These are phyloP conservation scores for Agonopterix heracliana DNA, from an alignment of 2,888 invertebrate genomes.

Conservation along the genomic window DNA sequence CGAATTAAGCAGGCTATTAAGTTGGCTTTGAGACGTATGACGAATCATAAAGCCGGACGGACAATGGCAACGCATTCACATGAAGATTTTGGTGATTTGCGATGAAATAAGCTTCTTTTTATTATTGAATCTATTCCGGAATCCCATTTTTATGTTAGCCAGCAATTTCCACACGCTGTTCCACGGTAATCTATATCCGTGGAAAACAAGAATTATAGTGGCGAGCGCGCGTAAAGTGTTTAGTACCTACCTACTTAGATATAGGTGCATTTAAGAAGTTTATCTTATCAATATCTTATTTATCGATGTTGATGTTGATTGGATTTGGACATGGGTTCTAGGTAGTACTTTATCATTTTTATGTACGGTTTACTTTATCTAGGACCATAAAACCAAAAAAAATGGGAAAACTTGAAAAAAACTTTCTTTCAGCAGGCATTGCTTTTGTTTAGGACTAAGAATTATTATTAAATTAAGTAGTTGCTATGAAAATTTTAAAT, in stretches of 20 bases:
- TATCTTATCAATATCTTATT: too few species aligned
- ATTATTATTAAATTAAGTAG: too few species aligned
- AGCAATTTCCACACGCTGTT: neutral
- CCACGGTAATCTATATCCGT: neutral
- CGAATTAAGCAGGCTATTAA: conserved; percentile 74
- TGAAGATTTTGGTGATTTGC: conserved; percentile 43
- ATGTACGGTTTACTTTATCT: too few species aligned
- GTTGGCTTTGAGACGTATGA: conserved; percentile 66
- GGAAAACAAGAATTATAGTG: neutral
- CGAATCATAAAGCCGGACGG: conserved; percentile 58
- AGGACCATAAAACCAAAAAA: too few species aligned
- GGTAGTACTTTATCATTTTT: too few species aligned
- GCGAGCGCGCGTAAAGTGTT: neutral
- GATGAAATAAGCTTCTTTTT: conserved; percentile 34
- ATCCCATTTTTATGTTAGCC: neutral
- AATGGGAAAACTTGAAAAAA: too few species aligned
- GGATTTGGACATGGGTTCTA: too few species aligned
- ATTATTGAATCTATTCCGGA: conserved; percentile 1
- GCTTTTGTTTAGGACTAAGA: too few species aligned
- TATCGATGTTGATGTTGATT: too few species aligned
- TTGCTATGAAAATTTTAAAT: too few species aligned
- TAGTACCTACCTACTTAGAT: neutral
- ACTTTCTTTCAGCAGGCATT: too few species aligned
- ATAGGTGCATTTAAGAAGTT: too few species aligned
- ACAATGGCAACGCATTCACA: conserved; percentile 50